Percentiles rank a stretch among this genome's conserved stretches.
phyloP scores from a whole-genome alignment of 2,113 vertebrate species.

The Myocastor coypus region DNA sequence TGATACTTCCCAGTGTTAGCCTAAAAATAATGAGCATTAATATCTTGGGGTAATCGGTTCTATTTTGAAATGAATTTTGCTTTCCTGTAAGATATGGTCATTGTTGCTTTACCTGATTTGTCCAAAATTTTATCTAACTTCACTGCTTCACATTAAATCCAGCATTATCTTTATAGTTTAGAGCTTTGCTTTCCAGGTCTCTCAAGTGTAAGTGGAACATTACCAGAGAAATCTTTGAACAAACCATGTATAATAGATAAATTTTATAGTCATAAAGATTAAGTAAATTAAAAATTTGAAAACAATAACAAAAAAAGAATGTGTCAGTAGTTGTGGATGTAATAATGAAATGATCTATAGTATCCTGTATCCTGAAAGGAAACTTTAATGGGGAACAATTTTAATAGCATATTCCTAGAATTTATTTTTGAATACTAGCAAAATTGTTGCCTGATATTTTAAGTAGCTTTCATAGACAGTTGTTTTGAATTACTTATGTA shows the following conservation, averaged over 20 bases:
- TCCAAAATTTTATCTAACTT: slow-evolving; percentile 5
- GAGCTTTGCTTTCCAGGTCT: slow-evolving; percentile 28
- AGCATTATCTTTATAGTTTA: background rate
- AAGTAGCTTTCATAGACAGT: background rate
- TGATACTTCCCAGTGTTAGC: background rate
- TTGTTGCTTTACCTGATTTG: background rate
- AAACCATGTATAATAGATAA: background rate
- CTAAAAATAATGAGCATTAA: background rate
- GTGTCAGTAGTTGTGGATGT: background rate
- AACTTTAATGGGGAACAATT: background rate
- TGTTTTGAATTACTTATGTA: background rate
- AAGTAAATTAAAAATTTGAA: background rate
- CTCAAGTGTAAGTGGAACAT: background rate
- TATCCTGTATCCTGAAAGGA: background rate
- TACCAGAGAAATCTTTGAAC: slow-evolving; percentile 42
- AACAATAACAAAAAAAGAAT: background rate
- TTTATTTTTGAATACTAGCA: background rate
- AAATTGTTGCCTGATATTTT: background rate
- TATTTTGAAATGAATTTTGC: slow-evolving; percentile 27
- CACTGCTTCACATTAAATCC: slow-evolving; percentile 1
- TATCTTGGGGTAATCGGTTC: background rate
- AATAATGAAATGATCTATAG: background rate
- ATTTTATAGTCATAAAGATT: background rate
- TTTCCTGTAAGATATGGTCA: background rate
- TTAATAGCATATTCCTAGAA: background rate